Conservation (phyloP, 2,888 invertebrate species). For the Matsumyia berberina region DNA sequence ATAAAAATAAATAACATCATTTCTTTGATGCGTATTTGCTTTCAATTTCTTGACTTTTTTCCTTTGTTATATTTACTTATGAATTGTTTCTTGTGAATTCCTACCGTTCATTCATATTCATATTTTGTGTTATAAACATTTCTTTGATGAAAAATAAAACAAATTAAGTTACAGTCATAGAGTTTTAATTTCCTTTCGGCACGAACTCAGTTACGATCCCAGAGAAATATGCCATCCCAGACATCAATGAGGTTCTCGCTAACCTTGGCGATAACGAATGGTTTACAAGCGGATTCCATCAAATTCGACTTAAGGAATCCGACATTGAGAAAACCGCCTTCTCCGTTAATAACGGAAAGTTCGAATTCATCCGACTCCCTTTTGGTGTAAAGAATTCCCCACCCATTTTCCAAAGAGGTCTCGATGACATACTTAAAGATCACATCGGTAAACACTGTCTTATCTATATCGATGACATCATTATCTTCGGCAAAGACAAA, state of each 20-base stretch:
- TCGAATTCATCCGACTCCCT: constrained; percentile 26
- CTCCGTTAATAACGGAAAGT: constrained; percentile 27
- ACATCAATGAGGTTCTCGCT: constrained; percentile 46
- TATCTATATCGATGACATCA: constrained; percentile 35
- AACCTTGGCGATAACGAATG: constrained; percentile 32
- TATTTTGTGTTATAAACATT: too few species aligned
- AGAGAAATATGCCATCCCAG: constrained; percentile 29
- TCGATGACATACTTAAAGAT: constrained; percentile 25
- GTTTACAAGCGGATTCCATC: constrained; percentile 38
- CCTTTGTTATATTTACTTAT: too few species aligned
- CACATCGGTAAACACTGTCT: constrained; percentile 29
- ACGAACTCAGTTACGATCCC: constrained; percentile 49
- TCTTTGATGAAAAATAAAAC: too few species aligned
- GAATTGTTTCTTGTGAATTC: too few species aligned
- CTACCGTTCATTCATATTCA: too few species aligned
- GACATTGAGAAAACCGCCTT: constrained; percentile 47
- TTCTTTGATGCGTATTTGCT: too few species aligned
- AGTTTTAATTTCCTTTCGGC: too few species aligned
- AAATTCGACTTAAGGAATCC: constrained; percentile 12
- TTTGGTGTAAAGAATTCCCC: constrained; percentile 41
- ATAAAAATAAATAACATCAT: too few species aligned
- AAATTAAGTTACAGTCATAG: too few species aligned
- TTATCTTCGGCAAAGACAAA: constrained; percentile 30
- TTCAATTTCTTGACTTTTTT: too few species aligned
- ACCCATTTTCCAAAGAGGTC: constrained; percentile 28